These are phyloP conservation scores for Platanista minor DNA, from an alignment of 2,113 vertebrate species.

Conservation along the genomic window DNA sequence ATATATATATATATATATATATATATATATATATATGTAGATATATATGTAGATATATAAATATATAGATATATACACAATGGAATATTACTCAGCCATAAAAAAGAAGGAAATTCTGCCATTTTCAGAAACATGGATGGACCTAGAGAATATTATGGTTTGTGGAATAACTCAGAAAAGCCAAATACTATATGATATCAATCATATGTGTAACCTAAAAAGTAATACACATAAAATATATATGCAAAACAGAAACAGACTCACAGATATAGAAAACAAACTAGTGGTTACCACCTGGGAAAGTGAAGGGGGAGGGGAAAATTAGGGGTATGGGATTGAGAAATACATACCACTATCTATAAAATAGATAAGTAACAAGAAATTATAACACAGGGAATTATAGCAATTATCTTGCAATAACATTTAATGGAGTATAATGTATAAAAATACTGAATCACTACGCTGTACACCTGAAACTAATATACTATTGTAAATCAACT, in stretches of 20 bases:
- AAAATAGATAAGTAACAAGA: not conserved
- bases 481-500: not conserved
- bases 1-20: not conserved
- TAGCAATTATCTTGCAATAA: not conserved
- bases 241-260: not conserved
- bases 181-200: not conserved
- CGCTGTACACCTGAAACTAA: not conserved
- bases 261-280: not conserved
- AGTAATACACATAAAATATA: not conserved
- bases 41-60: not conserved
- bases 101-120: not conserved
- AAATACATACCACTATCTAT: not conserved
- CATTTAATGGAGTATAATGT: not conserved
- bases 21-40: not conserved
- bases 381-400: not conserved
- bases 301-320: not conserved
- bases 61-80: not conserved
- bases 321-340: not conserved
- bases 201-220: not conserved
- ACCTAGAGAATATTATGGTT: not conserved
- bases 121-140: not conserved
- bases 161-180: not conserved
- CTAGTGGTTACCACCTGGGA: not conserved
- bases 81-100: not conserved
- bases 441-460: not conserved